A percentile compares a stretch with the other conserved stretches of the same genome.
These are phyloP conservation scores for Drosophila sproati DNA, from an alignment of 1,140 invertebrate genomes.

Conservation along the genomic window DNA sequence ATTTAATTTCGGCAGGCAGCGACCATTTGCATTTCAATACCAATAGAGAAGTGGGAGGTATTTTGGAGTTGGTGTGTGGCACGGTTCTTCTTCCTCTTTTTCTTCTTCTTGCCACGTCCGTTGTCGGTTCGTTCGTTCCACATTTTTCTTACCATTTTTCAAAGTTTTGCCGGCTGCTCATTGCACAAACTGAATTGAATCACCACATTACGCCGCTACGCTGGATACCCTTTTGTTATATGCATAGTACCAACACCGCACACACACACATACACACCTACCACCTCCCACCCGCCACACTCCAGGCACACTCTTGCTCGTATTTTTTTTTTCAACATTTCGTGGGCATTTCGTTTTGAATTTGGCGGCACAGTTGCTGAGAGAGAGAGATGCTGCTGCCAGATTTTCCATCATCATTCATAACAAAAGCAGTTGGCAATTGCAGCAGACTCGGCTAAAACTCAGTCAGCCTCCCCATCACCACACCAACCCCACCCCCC, in stretches of 20 bases:
- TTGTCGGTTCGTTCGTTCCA: slow-evolving; percentile 28
- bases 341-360: slow-evolving; percentile 44
- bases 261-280: background rate
- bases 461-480: background rate
- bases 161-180: slow-evolving; percentile 76
- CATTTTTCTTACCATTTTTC: slow-evolving; percentile 66
- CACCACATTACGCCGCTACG: slow-evolving; percentile 51
- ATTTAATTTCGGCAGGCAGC: slow-evolving; percentile 81
- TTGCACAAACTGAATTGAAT: slow-evolving; percentile 82
- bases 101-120: slow-evolving; percentile 6
- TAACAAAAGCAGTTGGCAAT: slow-evolving; percentile 82
- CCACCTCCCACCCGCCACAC: no score
- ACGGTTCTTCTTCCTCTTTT: background rate
- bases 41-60: slow-evolving; percentile 42
- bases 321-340: slow-evolving; percentile 22
- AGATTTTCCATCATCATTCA: slow-evolving; percentile 81
- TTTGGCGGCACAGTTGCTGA: slow-evolving; percentile 55
- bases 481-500: background rate
- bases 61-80: background rate
- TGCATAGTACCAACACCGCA: background rate
- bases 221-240: slow-evolving; percentile 44
- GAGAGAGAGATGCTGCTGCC: slow-evolving; percentile 63
- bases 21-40: slow-evolving; percentile 83
- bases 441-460: slow-evolving; percentile 54
- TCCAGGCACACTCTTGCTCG: background rate